Evolutionary conservation across 2,888 invertebrate species (phyloP), one percentile per base, ranked within the genome.

Genomic region (Calameuta idolon): DNA sequence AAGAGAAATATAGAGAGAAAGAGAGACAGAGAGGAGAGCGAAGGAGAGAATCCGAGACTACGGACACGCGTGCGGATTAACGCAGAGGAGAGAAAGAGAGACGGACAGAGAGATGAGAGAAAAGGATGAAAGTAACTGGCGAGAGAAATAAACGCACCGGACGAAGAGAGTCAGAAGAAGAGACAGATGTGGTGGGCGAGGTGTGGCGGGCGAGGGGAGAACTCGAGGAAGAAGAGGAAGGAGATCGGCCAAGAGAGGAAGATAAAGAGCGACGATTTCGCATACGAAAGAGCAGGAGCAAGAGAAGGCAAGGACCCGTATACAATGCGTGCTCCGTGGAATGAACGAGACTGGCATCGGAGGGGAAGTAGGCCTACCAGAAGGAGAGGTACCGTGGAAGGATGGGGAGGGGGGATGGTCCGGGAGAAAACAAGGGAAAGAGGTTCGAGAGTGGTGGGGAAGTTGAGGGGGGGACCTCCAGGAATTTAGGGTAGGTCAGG

Each of bases 261-360:
- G 81, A 77, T 31, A 73, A 77, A 77, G 77, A 74, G 37, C 33
- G 77, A 55, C 31, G 80, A 86, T 87, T 88, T 88, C 85, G 84
- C 85, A 84, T 84, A 85, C 82, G 85, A 87, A 87, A 83, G 86
- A 85, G 87, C 82, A 81, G 76, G 55, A 30, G 34, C 71, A 37
- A 71, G 78, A 86, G 83, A 85, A 87, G 86, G 87, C 88, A 86
- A 88, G 89, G 89, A 88, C 88, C 86, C 86, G 86, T 86, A 83
- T 85, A 89, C 89, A 89, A 89, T 89, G 89, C 89, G 86, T 86
- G 85, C 86, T 87, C 83, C 86, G 83, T 81, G 84, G 85, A 87
- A 88, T 88, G 87, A 89, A 89, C 86, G 87, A 86, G 86, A 84
- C 83, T 83, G 33, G 12, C n/a, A 33, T 15, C 69, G 33, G 69